phyloP scores from a whole-genome alignment of 2,797 vertebrate species.

The Aulostomus chinensis region DNA sequence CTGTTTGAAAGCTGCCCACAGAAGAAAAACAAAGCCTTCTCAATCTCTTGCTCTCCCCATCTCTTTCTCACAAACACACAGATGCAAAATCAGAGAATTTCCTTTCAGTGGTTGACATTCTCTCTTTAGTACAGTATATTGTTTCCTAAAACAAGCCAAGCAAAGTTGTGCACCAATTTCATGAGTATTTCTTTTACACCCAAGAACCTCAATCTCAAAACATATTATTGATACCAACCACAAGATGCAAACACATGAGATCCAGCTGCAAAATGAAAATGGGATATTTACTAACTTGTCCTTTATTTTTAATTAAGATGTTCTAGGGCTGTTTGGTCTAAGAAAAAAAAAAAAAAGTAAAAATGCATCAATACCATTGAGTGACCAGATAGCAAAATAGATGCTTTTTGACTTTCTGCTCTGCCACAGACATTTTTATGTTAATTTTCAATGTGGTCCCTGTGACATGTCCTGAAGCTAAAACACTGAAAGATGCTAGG shows the following conservation, averaged over 20 bases:
- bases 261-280: constrained; percentile 2
- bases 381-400: no score
- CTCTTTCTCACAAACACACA: constrained; percentile 29
- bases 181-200: constrained; percentile 39
- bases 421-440: no score
- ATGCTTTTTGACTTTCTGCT: no score
- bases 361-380: no score
- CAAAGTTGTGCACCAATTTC: constrained; percentile 51
- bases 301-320: no score
- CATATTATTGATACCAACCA: constrained; percentile 7
- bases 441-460: background rate
- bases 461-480: constrained; percentile 1
- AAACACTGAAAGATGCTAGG: background rate
- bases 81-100: constrained; percentile 52
- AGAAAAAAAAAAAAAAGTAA: no score
- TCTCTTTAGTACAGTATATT: constrained; percentile 42
- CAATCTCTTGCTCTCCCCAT: constrained; percentile 39
- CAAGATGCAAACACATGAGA: constrained; percentile 9
- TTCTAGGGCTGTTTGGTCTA: no score
- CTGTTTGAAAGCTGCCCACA: constrained; percentile 82
- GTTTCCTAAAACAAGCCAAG: constrained; percentile 36
- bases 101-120: constrained; percentile 40
- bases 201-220: constrained; percentile 27
- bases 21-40: constrained; percentile 69
- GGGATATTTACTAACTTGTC: no score